These are phyloP conservation scores for Pogoniulus pusillus DNA, from an alignment of 2,797 vertebrate species.

Conservation along the genomic window DNA sequence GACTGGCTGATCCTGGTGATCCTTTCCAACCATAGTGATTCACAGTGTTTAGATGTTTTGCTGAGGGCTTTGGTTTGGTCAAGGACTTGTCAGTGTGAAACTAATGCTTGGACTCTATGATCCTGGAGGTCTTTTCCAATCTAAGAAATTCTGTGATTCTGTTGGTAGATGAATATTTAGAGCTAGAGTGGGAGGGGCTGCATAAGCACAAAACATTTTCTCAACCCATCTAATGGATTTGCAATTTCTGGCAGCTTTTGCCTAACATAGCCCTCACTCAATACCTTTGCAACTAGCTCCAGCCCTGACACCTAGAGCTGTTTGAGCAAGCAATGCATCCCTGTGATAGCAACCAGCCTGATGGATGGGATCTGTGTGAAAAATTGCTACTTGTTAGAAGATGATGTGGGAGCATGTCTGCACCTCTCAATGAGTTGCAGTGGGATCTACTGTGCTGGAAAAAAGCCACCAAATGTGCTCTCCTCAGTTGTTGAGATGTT, in stretches of 20 bases:
- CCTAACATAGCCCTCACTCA: neutral
- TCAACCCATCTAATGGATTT: neutral
- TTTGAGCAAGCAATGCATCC: neutral
- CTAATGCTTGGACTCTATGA: too few relatives aligned
- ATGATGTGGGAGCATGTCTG: neutral
- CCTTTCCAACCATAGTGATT: too few relatives aligned
- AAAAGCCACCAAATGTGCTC: neutral
- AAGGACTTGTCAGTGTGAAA: too few relatives aligned
- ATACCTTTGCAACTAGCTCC: constrained; percentile 42
- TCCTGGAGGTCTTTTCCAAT: too few relatives aligned
- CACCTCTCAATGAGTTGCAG: neutral
- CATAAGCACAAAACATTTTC: neutral
- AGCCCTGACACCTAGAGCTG: neutral
- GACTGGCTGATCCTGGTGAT: too few relatives aligned
- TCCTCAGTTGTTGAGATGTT: too few relatives aligned
- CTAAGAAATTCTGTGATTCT: too few relatives aligned
- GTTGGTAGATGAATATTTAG: neutral
- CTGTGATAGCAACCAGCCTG: neutral
- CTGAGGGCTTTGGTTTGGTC: too few relatives aligned
- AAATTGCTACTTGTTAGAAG: neutral
- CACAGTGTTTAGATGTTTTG: too few relatives aligned
- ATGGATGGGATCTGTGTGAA: neutral
- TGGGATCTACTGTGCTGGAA: neutral
- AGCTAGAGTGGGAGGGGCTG: neutral
- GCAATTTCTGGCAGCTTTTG: neutral